These are phyloP conservation scores for Bradypodion pumilum DNA, from an alignment of 2,797 vertebrate genomes.

Conservation along the genomic window DNA sequence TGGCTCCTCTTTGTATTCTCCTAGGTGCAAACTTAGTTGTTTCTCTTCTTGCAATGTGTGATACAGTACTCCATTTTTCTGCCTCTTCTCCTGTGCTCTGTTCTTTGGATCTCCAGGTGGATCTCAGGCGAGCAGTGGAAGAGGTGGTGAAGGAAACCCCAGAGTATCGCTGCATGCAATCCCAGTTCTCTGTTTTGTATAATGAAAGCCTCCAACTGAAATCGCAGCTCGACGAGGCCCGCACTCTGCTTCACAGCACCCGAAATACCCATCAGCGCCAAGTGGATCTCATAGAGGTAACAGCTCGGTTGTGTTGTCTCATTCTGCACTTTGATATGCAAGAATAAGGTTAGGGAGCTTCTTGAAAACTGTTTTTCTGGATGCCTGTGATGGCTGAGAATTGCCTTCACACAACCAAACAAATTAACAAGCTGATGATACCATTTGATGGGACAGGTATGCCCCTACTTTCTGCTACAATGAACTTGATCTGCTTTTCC, in stretches of 20 bases:
- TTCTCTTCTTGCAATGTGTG: neutral
- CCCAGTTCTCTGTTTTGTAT: slow-evolving; percentile 96
- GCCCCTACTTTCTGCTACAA: neutral
- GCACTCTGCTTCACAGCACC: slow-evolving; percentile 91
- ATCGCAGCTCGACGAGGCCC: slow-evolving; percentile 93
- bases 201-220: slow-evolving; percentile 96
- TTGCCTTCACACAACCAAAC: no score
- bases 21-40: neutral
- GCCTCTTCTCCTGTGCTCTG: neutral
- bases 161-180: slow-evolving; percentile 96
- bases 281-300: slow-evolving; percentile 96
- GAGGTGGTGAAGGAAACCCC: slow-evolving; percentile 91
- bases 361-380: neutral
- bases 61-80: no score
- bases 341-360: neutral
- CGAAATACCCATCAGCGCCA: slow-evolving; percentile 91
- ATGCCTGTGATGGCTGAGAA: neutral
- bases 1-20: neutral
- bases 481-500: neutral
- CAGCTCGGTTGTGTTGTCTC: neutral
- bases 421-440: neutral
- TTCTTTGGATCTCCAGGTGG: slow-evolving; percentile 74
- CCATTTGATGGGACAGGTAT: neutral
- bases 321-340: neutral
- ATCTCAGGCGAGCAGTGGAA: slow-evolving; percentile 88